Base-by-base conservation (phyloP, 1,140 invertebrate genomes). In the Rhagoletis pomonella region DNA sequence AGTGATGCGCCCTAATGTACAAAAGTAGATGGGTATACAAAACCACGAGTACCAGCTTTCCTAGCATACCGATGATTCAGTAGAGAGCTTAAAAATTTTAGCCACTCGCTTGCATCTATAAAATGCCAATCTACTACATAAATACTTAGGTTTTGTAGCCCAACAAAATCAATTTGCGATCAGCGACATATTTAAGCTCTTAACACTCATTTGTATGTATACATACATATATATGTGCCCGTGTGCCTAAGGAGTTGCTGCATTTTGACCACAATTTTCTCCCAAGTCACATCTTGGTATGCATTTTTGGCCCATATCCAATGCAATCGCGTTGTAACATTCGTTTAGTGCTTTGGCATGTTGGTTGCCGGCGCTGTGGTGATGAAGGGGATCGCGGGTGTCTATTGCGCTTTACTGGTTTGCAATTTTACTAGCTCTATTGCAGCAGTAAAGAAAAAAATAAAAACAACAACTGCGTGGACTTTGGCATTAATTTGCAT, bases 401-500 rank as follows among this genome's bases (percentile, higher is more conserved):
- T 67, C 64, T 67, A 67, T 67, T 67, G 64, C 19, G 29, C 64
- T 67, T 10, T 42, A 39, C 7, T 10, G 19, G 12, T 29, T 67
- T 67, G 64, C 39, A 67, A 73, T 29, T 42, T 42, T 73, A 42
- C 4, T 44, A 4, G n/a, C 47, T 81, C 47, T 42, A 58, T 3
- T 81, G 17, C 47, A 29, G 47, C 73, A 81, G 55, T 55, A n/a
- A 44, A 55, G 29, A 19, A 42, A 50, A 81, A 47, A 44, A 55
- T n/a, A 50, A 42, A n/a, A 81, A 1, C 73, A 50, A 55, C 19
- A 19, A 50, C 9, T 50, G 47, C 19, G 73, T 55, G 73, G 73
- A 81, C 73, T 81, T 81, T 81, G 73, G 73, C 73, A 81, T 81
- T 81, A 81, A 81, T 81, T 81, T 81, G 73, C 73, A 81, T 81